Percentiles rank a stretch among this genome's conserved stretches.
phyloP scores from a whole-genome alignment of 2,888 invertebrate species.

The Acanthosoma haemorrhoidale region DNA sequence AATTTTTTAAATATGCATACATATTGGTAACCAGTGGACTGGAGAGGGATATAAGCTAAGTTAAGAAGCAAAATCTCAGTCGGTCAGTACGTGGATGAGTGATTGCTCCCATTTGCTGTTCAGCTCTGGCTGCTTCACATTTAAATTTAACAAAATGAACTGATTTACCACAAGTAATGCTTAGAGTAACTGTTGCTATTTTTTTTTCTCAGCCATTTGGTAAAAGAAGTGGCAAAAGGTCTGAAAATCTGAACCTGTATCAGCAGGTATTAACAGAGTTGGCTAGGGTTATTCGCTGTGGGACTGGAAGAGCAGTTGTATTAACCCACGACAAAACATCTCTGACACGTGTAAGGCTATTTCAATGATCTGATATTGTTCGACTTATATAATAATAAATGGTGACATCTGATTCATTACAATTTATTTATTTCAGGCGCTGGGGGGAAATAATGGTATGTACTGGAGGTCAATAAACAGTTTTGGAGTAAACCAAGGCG shows the following conservation, averaged over 20 bases:
- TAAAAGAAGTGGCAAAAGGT: constrained; percentile 51
- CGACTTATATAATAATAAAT: too few relatives aligned
- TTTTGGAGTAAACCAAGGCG: constrained; percentile 46
- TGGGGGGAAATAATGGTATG: constrained; percentile 32
- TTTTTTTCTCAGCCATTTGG: constrained; percentile 51
- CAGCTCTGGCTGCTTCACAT: too few relatives aligned
- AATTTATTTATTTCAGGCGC: constrained; percentile 38
- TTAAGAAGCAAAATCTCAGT: too few relatives aligned
- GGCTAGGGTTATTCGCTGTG: constrained; percentile 48
- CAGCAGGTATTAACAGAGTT: constrained; percentile 50
- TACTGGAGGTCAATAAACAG: constrained; percentile 43
- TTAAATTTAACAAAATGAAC: too few relatives aligned
- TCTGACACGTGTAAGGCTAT: constrained; percentile 41
- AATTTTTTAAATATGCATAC: too few relatives aligned
- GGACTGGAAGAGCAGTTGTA: constrained; percentile 51
- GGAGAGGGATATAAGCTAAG: too few relatives aligned
- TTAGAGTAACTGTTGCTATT: neutral
- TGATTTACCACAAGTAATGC: neutral
- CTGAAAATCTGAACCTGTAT: constrained; percentile 52
- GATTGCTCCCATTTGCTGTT: too few relatives aligned
- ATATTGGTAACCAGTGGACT: too few relatives aligned
- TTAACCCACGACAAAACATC: constrained; percentile 48
- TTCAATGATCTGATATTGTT: too few relatives aligned
- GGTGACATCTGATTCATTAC: neutral
- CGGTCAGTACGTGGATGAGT: too few relatives aligned